phyloP scores from a whole-genome alignment of 2,888 invertebrate genomes.

The Eurois occulta region DNA sequence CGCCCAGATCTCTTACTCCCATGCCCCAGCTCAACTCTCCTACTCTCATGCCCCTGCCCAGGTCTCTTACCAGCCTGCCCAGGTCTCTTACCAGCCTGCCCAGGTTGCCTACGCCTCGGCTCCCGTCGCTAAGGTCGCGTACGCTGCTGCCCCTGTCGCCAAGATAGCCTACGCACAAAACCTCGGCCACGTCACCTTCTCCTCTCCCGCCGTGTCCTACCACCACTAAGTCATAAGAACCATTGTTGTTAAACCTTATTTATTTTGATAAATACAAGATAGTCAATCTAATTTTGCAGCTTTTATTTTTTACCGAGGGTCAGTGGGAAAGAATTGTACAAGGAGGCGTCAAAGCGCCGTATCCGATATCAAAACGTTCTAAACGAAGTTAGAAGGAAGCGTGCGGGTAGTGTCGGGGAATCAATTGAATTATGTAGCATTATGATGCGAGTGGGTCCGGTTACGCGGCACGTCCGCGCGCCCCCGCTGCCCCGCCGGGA shows the following conservation, averaged over 20 bases:
- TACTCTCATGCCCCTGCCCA: constrained; percentile 68
- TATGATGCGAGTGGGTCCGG: constrained; percentile 87
- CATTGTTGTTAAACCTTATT: constrained; percentile 75
- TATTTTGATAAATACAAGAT: constrained; percentile 81
- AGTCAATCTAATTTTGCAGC: constrained; percentile 69
- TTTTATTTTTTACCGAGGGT: constrained; percentile 78
- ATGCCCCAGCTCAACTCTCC: constrained; percentile 66
- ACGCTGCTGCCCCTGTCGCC: constrained; percentile 68
- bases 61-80: constrained; percentile 70
- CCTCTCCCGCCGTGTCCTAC: constrained; percentile 84
- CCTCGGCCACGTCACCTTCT: constrained; percentile 79
- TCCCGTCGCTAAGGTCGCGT: constrained; percentile 71
- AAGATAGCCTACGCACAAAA: constrained; percentile 72
- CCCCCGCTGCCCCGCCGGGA: constrained; percentile 72
- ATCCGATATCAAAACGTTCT: constrained; percentile 90
- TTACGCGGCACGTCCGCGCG: constrained; percentile 85
- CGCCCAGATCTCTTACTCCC: constrained; percentile 1
- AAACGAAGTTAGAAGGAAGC: constrained; percentile 89
- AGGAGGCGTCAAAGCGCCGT: constrained; percentile 87
- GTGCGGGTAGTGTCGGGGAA: constrained; percentile 90
- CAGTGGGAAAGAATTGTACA: constrained; percentile 81
- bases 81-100: constrained; percentile 70
- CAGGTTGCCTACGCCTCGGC: constrained; percentile 74
- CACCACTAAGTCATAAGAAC: constrained; percentile 80
- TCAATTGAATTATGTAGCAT: constrained; percentile 90